A percentile compares a stretch with the other conserved stretches of the same genome.
phyloP scores from a whole-genome alignment of 2,113 vertebrate genomes.

The Oenanthe melanoleuca region DNA sequence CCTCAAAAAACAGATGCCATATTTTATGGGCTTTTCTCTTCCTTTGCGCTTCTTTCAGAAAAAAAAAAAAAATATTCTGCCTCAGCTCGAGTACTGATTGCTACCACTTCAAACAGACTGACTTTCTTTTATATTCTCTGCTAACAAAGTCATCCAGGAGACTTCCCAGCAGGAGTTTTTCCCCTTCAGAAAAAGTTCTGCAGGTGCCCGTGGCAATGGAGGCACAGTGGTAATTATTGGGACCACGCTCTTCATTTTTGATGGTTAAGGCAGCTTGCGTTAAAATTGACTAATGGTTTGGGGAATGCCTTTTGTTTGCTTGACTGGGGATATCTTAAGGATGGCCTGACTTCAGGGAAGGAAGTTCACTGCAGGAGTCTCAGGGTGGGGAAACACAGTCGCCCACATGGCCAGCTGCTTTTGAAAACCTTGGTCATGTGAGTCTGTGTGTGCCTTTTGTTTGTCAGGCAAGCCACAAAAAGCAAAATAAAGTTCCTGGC shows the following conservation, averaged over 20 bases:
- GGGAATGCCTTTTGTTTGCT: background rate
- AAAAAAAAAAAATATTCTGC: background rate
- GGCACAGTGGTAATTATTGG: background rate
- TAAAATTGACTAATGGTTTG: background rate
- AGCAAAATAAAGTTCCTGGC: background rate
- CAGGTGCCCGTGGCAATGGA: background rate
- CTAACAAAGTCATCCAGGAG: background rate
- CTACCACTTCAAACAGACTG: background rate
- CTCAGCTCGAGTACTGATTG: background rate
- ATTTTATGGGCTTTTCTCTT: background rate
- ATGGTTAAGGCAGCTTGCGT: background rate
- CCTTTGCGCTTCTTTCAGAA: background rate
- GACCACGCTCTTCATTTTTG: rapidly evolving
- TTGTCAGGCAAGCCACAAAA: background rate
- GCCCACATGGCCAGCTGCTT: background rate
- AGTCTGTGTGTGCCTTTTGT: background rate
- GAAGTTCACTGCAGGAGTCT: background rate
- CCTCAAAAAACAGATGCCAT: background rate
- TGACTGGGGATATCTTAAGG: background rate
- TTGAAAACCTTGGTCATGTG: background rate
- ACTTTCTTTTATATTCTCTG: background rate
- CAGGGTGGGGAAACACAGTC: background rate
- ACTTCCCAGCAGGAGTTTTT: background rate
- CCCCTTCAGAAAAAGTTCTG: background rate
- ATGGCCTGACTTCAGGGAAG: background rate